These are phyloP conservation scores for Sminthurinus aureus DNA, from an alignment of 2,888 invertebrate species.

Conservation along the genomic window DNA sequence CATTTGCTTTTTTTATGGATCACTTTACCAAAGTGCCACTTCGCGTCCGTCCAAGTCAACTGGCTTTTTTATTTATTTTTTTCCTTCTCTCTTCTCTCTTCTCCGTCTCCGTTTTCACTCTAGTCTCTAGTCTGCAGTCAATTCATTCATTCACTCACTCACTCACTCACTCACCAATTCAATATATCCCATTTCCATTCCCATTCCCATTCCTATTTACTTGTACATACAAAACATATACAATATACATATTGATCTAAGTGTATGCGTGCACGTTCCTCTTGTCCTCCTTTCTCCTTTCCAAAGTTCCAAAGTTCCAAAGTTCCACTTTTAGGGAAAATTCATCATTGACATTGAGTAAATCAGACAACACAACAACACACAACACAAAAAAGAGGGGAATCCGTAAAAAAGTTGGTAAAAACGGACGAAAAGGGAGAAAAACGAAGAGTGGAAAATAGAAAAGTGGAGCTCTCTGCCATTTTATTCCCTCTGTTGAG, in stretches of 20 bases:
- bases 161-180: too few species aligned
- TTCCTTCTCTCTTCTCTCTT: constrained; percentile 35
- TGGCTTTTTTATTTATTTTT: constrained; percentile 54
- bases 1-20: constrained; percentile 53
- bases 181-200: too few species aligned
- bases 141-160: too few species aligned
- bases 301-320: constrained; percentile 20
- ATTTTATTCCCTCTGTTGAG: constrained; percentile 11
- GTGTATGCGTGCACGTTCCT: too few species aligned
- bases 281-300: not conserved
- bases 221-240: too few species aligned
- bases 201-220: too few species aligned
- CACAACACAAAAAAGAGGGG: constrained; percentile 12
- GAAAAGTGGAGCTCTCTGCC: too few species aligned
- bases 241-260: too few species aligned
- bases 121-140: not conserved
- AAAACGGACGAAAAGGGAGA: not conserved
- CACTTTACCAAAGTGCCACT: constrained; percentile 57
- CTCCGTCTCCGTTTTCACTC: not conserved
- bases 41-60: constrained; percentile 50
- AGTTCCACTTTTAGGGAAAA: constrained; percentile 33
- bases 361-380: constrained; percentile 45
- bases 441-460: not conserved
- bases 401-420: not conserved
- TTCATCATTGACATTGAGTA: constrained; percentile 37